These are phyloP conservation scores for Exephanes ischioxanthus DNA, from an alignment of 2,888 invertebrate genomes.

Conservation along the genomic window DNA sequence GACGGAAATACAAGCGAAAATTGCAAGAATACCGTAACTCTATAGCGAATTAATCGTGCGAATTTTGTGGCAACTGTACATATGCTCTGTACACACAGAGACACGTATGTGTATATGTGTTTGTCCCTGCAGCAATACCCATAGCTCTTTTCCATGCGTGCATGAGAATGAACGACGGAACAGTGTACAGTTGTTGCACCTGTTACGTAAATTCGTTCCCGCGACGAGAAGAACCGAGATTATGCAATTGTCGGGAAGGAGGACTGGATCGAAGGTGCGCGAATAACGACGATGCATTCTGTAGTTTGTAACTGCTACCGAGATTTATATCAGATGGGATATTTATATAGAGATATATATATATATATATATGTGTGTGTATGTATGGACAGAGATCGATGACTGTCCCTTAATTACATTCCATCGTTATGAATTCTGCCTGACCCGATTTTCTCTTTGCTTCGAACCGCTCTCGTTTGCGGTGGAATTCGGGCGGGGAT, in stretches of 20 bases:
- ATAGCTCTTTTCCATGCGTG: constrained; percentile 24
- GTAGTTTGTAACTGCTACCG: neutral
- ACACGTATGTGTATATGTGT: neutral
- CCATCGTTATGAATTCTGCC: constrained; percentile 49
- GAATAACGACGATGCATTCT: constrained; percentile 16
- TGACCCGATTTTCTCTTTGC: constrained; percentile 49
- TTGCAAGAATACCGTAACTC: neutral
- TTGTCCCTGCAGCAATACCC: constrained; percentile 20
- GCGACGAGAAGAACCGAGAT: constrained; percentile 51
- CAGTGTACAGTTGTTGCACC: constrained; percentile 42
- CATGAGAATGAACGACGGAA: constrained; percentile 61
- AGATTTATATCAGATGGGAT: constrained; percentile 32
- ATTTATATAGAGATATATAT: neutral
- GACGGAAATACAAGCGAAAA: constrained; percentile 33
- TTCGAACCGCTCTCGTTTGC: constrained; percentile 34
- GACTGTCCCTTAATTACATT: constrained; percentile 54
- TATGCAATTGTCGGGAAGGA: constrained; percentile 59
- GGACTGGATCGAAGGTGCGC: constrained; percentile 34
- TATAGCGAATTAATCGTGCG: constrained; percentile 60
- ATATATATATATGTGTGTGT: neutral
- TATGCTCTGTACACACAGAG: neutral
- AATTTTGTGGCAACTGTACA: constrained; percentile 55
- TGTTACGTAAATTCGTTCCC: constrained; percentile 62
- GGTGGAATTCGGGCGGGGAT: constrained; percentile 52
- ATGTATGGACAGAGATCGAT: constrained; percentile 33